Evolutionary conservation across 92 coral and sea anemone species (phyloP).

Genomic region (Porites rus): DNA sequence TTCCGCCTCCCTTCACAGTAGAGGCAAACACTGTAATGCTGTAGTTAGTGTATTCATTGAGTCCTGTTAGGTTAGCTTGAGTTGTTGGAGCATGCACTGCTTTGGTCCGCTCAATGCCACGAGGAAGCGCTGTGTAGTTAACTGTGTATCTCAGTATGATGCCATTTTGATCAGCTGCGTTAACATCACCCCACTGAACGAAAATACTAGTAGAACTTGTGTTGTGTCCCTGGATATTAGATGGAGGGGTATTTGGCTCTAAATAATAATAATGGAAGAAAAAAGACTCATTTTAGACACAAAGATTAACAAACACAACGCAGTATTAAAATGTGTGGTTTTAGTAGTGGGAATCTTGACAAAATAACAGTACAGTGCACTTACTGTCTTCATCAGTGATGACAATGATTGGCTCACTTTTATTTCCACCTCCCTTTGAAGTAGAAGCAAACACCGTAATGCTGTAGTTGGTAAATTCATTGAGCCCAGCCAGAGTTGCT

Average conservation of each 20-base stretch:
- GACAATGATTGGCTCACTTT: not conserved
- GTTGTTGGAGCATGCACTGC: not conserved
- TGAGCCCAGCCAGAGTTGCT: no score
- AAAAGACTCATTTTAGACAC: not conserved
- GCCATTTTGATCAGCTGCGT: constrained; percentile 39
- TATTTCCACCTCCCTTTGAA: no score
- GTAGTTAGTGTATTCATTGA: not conserved
- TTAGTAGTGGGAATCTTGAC: no score
- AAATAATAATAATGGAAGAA: no score
- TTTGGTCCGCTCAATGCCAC: no score
- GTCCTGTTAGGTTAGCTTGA: not conserved
- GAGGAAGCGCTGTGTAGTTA: no score
- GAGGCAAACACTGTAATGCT: constrained; percentile 11
- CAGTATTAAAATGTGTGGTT: no score
- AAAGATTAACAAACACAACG: no score
- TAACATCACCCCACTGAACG: no score
- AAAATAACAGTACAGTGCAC: not conserved
- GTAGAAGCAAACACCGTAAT: no score
- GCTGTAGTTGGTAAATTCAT: no score
- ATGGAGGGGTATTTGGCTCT: constrained; percentile 48
- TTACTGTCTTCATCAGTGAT: not conserved
- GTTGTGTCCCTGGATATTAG: not conserved
- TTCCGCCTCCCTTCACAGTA: constrained; percentile 9
- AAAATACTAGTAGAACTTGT: constrained; percentile 8
- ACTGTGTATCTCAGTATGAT: constrained; percentile 14